Conservation (phyloP, 2,888 invertebrate species). For the Archips crataeganus region DNA sequence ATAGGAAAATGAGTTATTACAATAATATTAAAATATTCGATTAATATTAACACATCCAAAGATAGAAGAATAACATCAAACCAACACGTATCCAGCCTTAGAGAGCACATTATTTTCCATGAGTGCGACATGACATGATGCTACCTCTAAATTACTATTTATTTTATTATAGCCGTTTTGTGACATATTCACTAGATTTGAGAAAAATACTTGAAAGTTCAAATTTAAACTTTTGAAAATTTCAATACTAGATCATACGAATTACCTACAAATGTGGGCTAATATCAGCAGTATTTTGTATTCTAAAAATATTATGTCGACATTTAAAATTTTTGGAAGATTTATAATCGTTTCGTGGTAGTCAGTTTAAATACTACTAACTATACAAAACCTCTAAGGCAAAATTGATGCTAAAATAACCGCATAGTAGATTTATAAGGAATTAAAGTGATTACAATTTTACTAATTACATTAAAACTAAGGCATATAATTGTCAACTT, state of each 20-base stretch:
- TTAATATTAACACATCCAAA: background rate
- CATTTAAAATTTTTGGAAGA: background rate
- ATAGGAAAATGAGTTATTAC: background rate
- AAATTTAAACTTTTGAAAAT: background rate
- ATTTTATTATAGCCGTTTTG: constrained; percentile 23
- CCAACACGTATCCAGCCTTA: constrained; percentile 2
- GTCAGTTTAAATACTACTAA: constrained; percentile 2
- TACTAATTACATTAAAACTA: constrained; percentile 42
- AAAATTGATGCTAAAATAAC: constrained; percentile 29
- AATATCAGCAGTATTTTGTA: background rate
- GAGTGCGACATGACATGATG: background rate
- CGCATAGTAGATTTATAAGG: constrained; percentile 10
- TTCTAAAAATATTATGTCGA: background rate
- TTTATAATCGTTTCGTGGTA: background rate
- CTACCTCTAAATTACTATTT: constrained; percentile 14
- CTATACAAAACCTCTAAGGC: constrained; percentile 4
- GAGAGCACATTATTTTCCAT: constrained; percentile 4
- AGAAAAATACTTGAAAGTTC: background rate
- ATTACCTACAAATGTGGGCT: background rate
- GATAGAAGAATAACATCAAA: background rate
- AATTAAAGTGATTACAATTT: constrained; percentile 38
- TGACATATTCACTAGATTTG: constrained; percentile 1
- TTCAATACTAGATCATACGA: background rate
- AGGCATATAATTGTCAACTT: constrained; percentile 63
- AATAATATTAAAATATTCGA: background rate